A percentile compares a stretch with the other conserved stretches of the same genome.
Conservation (phyloP, 2,797 vertebrate genomes). For the Aulostomus chinensis region DNA sequence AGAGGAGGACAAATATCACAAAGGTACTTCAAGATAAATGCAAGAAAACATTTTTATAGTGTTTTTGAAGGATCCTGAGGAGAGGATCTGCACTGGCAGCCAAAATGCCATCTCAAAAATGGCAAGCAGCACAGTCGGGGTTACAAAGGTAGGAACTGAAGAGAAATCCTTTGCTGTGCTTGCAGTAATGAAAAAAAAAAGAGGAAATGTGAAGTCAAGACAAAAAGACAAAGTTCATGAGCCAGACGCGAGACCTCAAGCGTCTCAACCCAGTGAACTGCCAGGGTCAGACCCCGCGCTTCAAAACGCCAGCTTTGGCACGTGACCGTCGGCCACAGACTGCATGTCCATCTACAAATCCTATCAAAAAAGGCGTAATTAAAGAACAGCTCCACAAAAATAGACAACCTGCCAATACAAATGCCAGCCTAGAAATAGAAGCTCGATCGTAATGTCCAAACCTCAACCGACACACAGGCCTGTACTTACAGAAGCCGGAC, state of each 20-base stretch:
- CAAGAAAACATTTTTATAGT: no score
- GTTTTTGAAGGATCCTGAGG: no score
- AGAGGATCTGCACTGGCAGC: no score
- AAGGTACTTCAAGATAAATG: no score
- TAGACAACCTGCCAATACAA: constrained; percentile 43
- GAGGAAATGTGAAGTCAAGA: neutral
- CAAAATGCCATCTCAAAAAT: no score
- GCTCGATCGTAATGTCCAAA: constrained; percentile 52
- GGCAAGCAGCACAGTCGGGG: no score
- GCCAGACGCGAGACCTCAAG: constrained; percentile 10
- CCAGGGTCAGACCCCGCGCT: constrained; percentile 8
- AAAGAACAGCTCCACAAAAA: constrained; percentile 61
- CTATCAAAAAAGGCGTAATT: constrained; percentile 55
- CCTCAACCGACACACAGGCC: constrained; percentile 40
- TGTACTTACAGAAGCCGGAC: constrained; percentile 52
- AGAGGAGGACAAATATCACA: neutral
- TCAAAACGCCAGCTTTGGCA: constrained; percentile 28
- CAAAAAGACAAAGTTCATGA: constrained; percentile 9
- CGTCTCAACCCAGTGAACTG: constrained; percentile 12
- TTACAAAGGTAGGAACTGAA: neutral
- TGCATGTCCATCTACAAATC: constrained; percentile 32
- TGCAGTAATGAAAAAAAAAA: neutral
- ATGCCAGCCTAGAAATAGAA: constrained; percentile 56
- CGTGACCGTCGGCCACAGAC: constrained; percentile 33
- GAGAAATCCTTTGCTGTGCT: no score